A percentile compares a stretch with the other conserved stretches of the same genome.
phyloP scores from a whole-genome alignment of 2,113 vertebrate genomes.

The Felis catus region DNA sequence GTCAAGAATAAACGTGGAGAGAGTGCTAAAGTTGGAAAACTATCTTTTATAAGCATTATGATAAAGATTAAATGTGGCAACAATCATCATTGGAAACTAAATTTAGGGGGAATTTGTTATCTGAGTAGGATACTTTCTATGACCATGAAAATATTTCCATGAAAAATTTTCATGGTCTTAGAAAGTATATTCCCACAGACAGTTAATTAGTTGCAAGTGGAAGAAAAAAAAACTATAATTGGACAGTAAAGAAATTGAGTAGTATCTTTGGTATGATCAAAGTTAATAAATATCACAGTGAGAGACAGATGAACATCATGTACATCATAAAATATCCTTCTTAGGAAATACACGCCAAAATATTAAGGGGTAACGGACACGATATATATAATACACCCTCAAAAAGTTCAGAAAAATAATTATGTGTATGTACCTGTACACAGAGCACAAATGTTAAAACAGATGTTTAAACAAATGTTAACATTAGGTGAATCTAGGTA shows the following conservation, averaged over 20 bases:
- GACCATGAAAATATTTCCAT: too few species aligned
- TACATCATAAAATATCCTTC: not conserved
- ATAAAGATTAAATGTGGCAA: not conserved
- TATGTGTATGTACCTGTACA: not conserved
- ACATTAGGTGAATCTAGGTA: not conserved
- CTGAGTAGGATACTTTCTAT: not conserved
- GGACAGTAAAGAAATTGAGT: not conserved
- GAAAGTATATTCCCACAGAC: not conserved
- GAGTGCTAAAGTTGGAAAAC: not conserved
- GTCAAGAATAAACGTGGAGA: not conserved
- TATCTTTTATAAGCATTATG: not conserved
- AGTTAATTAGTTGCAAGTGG: not conserved
- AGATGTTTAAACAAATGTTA: not conserved
- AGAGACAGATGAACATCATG: not conserved
- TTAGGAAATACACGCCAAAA: not conserved
- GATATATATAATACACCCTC: not conserved
- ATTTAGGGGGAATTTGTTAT: not conserved
- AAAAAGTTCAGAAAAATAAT: not conserved
- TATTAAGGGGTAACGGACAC: not conserved
- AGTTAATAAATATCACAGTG: not conserved
- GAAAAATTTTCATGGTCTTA: not conserved
- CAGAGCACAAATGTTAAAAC: conserved; percentile 6
- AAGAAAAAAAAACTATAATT: not conserved
- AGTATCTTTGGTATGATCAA: not conserved
- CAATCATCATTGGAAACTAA: not conserved